A percentile compares a stretch with the other conserved stretches of the same genome.
Evolutionary conservation across 2,888 invertebrate species (phyloP).

Genomic region (Scaptomyza polygonia): DNA sequence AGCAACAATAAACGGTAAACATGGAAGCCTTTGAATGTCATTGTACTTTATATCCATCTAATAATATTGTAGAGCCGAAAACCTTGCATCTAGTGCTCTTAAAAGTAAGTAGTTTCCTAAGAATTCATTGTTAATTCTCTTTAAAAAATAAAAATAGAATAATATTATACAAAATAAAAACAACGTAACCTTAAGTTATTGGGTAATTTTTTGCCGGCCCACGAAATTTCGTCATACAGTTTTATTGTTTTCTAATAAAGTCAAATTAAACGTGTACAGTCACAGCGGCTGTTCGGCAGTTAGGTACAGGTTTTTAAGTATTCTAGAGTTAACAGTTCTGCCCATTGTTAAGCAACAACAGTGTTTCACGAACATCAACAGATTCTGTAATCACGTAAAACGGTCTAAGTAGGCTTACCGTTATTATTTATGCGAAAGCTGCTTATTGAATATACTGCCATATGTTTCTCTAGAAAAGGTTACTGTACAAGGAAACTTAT

Average conservation of each 20-base stretch:
- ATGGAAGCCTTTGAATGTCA: no score
- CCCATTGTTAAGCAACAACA: slow-evolving; percentile 13
- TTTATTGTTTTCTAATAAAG: background rate
- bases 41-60: background rate
- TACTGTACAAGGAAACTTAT: background rate
- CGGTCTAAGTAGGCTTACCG: no score
- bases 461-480: background rate
- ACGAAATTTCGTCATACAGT: background rate
- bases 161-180: no score
- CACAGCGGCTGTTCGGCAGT: slow-evolving; percentile 5
- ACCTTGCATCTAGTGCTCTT: no score
- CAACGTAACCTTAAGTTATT: no score
- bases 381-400: no score
- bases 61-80: no score
- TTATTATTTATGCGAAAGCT: background rate
- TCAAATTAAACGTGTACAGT: background rate
- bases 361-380: slow-evolving; percentile 14
- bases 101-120: no score
- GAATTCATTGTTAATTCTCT: no score
- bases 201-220: background rate
- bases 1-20: background rate
- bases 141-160: no score
- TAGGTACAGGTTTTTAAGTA: slow-evolving; percentile 1
- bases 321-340: background rate
- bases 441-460: background rate